Evolutionary conservation across 35 echinoderm and acorn worm species (phyloP), one percentile per base, ranked within the genome.

Genomic region (Patiria miniata): DNA sequence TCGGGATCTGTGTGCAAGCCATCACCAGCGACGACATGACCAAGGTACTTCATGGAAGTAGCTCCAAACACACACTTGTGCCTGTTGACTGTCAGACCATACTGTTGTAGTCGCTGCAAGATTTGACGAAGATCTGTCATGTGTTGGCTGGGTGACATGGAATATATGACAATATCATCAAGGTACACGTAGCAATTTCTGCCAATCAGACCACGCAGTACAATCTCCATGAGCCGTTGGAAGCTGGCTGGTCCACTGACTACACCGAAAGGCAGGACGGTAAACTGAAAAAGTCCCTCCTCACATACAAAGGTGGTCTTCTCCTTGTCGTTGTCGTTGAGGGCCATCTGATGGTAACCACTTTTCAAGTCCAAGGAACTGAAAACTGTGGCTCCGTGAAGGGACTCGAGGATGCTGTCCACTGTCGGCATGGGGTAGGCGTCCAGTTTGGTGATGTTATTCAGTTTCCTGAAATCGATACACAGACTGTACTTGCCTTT

Each of bases 151-250:
- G 82, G 87, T 29, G 78, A 47, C 0, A 57, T 19, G 40, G 88
- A 90, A 52, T 80, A 87, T 82, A 44, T 54, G 21, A 90, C 78
- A 39, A 94, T 86, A 34, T 94, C 92, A 82, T 94, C 87, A 4
- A 94, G 32, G 40, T 94, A 90, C 33, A 83, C 79, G 54, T 87
- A 87, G 39, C 68, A 90, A 33, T n/a, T 53, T 17, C 28, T 50
- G 36, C 88, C 79, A 55, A 65, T 36, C 26, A 77, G 30, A 50
- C 78, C 82, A 40, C 52, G 40, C 17, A 91, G 83, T 1, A 91
- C 89, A 36, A 39, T 60, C 15, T 85, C 52, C 77, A 92, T 85
- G 19, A 92, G 52, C 17, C 84, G 36, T 34, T 86, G 77, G 73
- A 92, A 92, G 15, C 42, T 91, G 12, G 89, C 57, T 26, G 89